phyloP scores from a whole-genome alignment of 2,888 invertebrate genomes.

The Lathronympha strigana region DNA sequence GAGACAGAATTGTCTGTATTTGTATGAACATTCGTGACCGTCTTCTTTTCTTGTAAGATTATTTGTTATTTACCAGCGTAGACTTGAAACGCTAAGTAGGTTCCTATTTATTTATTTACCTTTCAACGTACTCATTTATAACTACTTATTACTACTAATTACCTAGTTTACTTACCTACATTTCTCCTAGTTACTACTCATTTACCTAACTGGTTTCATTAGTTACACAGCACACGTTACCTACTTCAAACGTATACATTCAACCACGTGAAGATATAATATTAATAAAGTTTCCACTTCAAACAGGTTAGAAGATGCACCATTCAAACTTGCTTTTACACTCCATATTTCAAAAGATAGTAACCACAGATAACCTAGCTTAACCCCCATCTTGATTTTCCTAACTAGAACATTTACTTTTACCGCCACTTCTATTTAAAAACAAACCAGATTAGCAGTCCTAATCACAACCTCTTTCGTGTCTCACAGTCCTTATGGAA shows the following conservation, averaged over 20 bases:
- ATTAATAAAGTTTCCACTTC: constrained; percentile 8
- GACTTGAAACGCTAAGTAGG: too few species aligned
- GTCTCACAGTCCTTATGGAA: neutral
- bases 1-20: too few species aligned
- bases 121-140: too few species aligned
- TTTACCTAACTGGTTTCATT: constrained; percentile 6
- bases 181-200: neutral
- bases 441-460: constrained; percentile 21
- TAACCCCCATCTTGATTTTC: constrained; percentile 12
- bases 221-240: neutral
- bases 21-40: too few species aligned
- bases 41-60: too few species aligned
- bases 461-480: constrained; percentile 5
- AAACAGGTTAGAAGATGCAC: neutral
- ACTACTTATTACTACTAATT: too few species aligned
- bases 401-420: constrained; percentile 34
- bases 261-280: constrained; percentile 4
- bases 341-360: too few species aligned
- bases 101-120: too few species aligned
- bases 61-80: too few species aligned
- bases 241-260: neutral
- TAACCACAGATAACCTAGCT: constrained; percentile 23
- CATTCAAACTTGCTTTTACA: too few species aligned
- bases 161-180: neutral
- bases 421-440: constrained; percentile 35